Conservation (phyloP, 2,888 invertebrate species). For the Drosophila melanocephala region DNA sequence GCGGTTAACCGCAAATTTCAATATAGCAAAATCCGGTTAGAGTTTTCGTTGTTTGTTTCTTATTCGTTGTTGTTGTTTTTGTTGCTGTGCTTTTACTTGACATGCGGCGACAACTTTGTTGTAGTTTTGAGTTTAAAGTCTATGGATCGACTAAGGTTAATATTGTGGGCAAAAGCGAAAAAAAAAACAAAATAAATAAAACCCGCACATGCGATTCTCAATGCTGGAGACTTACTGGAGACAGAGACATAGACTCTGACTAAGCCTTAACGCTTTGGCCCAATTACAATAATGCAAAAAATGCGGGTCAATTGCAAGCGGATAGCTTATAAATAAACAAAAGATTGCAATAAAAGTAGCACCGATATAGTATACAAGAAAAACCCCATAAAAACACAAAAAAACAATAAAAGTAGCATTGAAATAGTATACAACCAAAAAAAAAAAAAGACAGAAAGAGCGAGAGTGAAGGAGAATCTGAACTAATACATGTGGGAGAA, state of each 20-base stretch:
- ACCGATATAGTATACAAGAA: neutral
- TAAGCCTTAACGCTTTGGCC: constrained; percentile 26
- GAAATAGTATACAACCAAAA: neutral
- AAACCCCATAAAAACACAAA: neutral
- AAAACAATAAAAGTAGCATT: neutral
- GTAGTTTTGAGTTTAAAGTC: constrained; percentile 63
- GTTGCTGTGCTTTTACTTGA: constrained; percentile 50
- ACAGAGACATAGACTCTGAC: constrained; percentile 34
- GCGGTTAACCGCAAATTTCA: constrained; percentile 82
- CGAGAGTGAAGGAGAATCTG: neutral
- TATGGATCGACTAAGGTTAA: constrained; percentile 53
- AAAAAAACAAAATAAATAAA: neutral
- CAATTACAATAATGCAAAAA: constrained; percentile 19
- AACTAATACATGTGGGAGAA: neutral
- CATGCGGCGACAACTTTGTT: constrained; percentile 72
- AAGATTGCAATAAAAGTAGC: constrained; percentile 7
- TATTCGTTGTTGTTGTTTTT: constrained; percentile 29
- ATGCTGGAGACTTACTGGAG: constrained; percentile 49
- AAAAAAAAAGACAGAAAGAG: neutral
- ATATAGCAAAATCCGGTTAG: constrained; percentile 60
- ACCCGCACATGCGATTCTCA: constrained; percentile 31
- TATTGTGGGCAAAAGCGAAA: constrained; percentile 42
- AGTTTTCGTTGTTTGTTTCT: constrained; percentile 6
- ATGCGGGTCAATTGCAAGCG: constrained; percentile 25
- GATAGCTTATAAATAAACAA: constrained; percentile 34